Percentiles rank a stretch among this genome's conserved stretches.
phyloP scores from a whole-genome alignment of 92 coral and sea anemone genomes.

The Parazoanthus darwini region DNA sequence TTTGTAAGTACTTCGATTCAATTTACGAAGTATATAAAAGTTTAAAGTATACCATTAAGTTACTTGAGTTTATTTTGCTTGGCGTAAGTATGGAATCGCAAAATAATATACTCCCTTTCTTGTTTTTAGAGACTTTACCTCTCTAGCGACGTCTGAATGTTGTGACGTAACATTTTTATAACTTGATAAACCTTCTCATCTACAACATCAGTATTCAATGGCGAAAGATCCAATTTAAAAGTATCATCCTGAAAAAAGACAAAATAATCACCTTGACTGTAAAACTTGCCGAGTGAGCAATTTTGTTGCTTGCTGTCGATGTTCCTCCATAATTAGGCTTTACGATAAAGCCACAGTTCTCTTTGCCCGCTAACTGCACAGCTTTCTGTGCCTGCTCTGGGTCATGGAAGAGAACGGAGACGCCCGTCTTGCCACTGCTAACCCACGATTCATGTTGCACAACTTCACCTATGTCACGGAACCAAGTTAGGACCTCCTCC shows the following conservation, averaged over 20 bases:
- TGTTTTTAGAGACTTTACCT: too few relatives aligned
- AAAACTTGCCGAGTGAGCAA: not conserved
- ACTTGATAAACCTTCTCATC: too few relatives aligned
- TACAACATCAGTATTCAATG: too few relatives aligned
- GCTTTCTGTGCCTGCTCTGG: slow-evolving; percentile 12
- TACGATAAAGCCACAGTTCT: not conserved
- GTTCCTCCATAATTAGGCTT: not conserved
- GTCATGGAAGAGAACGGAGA: slow-evolving; percentile 17
- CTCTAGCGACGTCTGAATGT: too few relatives aligned
- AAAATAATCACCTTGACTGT: slow-evolving; percentile 16
- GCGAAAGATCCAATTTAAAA: not conserved
- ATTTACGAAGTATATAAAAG: too few relatives aligned
- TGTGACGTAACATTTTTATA: too few relatives aligned
- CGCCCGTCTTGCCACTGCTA: not conserved
- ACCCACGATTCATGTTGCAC: not conserved
- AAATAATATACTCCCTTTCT: too few relatives aligned
- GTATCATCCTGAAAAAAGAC: not conserved
- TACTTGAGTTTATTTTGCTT: too few relatives aligned
- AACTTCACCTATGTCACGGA: slow-evolving; percentile 13
- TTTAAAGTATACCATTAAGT: too few relatives aligned
- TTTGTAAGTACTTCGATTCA: too few relatives aligned
- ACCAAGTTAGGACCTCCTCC: slow-evolving; percentile 26
- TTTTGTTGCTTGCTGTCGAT: not conserved
- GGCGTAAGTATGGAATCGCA: too few relatives aligned
- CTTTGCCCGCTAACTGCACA: slow-evolving; percentile 7